Evolutionary conservation across 1,140 invertebrate genomes (phyloP).

Genomic region (Heliconius melpomene): DNA sequence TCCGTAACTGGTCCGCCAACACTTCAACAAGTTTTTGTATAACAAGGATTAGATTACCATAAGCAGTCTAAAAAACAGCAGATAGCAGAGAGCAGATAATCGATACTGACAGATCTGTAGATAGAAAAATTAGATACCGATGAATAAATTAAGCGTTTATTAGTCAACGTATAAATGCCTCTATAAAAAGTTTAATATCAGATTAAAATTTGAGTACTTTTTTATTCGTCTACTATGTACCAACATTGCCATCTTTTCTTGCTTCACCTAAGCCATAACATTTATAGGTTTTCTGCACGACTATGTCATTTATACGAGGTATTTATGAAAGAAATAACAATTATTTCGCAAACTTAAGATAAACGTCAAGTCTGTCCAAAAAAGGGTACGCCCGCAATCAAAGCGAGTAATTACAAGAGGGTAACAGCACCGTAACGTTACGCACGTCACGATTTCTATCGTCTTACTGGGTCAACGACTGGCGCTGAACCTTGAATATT

Average conservation of each 20-base stretch:
- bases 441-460: slow-evolving; percentile 63
- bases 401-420: slow-evolving; percentile 34
- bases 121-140: background rate
- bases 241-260: background rate
- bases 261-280: background rate
- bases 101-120: background rate
- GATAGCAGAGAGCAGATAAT: slow-evolving; percentile 1
- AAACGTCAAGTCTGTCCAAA: slow-evolving; percentile 29
- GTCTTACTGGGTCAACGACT: slow-evolving; percentile 62
- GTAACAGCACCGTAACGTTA: slow-evolving; percentile 37
- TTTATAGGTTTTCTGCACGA: slow-evolving; percentile 2
- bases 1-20: slow-evolving; percentile 11
- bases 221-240: background rate
- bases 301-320: slow-evolving; percentile 8
- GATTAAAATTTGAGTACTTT: background rate
- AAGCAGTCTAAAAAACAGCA: background rate
- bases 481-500: slow-evolving; percentile 52
- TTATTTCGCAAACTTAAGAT: slow-evolving; percentile 35
- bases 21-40: slow-evolving; percentile 12
- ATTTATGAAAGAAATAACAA: slow-evolving; percentile 12
- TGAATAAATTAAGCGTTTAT: background rate
- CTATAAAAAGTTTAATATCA: background rate
- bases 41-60: slow-evolving; percentile 8
- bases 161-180: background rate
- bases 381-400: slow-evolving; percentile 34